Percentiles rank a stretch among this genome's conserved stretches.
phyloP scores from a whole-genome alignment of 2,113 vertebrate species.

The Notechis scutatus region DNA sequence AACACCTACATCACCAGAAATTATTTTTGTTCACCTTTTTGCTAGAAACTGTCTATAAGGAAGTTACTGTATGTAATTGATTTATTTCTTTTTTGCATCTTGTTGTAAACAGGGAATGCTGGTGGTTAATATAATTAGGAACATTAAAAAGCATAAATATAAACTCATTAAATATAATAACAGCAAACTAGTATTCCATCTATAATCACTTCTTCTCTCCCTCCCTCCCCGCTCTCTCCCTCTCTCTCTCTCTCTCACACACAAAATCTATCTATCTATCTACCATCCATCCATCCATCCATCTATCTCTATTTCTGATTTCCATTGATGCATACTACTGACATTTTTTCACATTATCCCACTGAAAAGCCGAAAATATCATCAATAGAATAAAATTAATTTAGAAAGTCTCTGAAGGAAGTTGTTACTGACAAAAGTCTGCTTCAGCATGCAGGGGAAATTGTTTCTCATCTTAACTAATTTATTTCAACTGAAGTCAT shows the following conservation, averaged over 20 bases:
- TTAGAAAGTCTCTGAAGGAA: background rate
- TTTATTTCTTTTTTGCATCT: background rate
- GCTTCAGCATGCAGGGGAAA: background rate
- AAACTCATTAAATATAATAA: background rate
- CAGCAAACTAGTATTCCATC: background rate
- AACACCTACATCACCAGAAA: background rate
- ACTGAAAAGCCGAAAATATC: background rate
- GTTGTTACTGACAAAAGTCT: background rate
- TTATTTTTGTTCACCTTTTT: background rate
- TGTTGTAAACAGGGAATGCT: background rate
- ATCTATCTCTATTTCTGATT: background rate
- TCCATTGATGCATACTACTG: background rate
- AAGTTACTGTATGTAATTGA: background rate
- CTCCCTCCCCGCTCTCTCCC: rapidly evolving
- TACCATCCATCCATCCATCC: too few relatives aligned
- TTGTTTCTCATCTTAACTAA: background rate
- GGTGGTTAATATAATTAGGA: background rate
- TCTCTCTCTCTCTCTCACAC: too few relatives aligned
- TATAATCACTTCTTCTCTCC: background rate
- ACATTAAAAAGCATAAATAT: background rate
- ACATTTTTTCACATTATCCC: background rate
- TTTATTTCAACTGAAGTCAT: background rate
- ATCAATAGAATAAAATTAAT: background rate
- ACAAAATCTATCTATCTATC: too few relatives aligned
- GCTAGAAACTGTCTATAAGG: background rate